phyloP scores from a whole-genome alignment of 2,797 vertebrate genomes.

The Numenius phaeopus region DNA sequence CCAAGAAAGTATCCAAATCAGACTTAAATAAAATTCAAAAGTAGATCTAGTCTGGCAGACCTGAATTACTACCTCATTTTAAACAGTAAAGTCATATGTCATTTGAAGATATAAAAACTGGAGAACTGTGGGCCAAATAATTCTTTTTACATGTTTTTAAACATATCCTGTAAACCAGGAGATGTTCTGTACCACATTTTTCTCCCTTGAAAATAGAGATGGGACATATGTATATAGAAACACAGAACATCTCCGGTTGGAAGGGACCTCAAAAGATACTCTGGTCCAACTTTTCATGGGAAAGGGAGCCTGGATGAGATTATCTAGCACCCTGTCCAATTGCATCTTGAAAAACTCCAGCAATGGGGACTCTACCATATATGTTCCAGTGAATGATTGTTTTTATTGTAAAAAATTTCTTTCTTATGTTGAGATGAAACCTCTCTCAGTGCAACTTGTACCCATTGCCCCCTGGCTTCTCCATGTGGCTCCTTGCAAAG shows the following conservation, averaged over 20 bases:
- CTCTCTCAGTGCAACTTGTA: neutral
- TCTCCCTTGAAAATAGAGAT: neutral
- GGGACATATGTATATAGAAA: neutral
- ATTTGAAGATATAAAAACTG: neutral
- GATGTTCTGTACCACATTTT: neutral
- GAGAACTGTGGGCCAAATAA: neutral
- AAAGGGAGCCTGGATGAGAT: neutral
- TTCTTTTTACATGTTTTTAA: neutral
- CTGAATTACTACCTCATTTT: neutral
- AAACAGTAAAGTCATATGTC: neutral
- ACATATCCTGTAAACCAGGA: neutral
- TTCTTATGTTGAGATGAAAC: neutral
- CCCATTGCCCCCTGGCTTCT: neutral
- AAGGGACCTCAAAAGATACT: neutral
- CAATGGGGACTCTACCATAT: rapidly evolving
- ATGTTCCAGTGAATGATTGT: neutral
- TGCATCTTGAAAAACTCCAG: neutral
- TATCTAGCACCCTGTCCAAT: neutral
- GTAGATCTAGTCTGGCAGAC: neutral
- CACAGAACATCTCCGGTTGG: neutral
- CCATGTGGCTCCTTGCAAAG: neutral
- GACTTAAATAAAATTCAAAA: neutral
- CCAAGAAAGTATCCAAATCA: neutral
- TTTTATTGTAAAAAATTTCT: neutral
- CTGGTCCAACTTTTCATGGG: neutral